Conservation (phyloP, 2,888 invertebrate species). For the Drosophila colorata region DNA sequence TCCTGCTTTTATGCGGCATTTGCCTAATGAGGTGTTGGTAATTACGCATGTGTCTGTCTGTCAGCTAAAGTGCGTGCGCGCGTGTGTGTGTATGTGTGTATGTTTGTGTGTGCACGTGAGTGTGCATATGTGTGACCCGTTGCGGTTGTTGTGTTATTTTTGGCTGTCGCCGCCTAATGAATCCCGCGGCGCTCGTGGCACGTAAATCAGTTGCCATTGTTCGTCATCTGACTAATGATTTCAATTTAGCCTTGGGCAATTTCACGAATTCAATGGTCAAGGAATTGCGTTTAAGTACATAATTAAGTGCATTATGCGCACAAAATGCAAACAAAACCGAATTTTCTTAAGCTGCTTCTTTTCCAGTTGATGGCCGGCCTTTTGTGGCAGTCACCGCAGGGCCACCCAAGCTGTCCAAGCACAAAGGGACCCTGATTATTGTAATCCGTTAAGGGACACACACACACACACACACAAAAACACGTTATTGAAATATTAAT, state of each 20-base stretch:
- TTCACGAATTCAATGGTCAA: conserved; percentile 22
- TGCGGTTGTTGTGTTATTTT: conserved; percentile 54
- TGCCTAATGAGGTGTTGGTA: conserved; percentile 75
- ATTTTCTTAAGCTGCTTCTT: conserved; percentile 12
- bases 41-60: conserved; percentile 41
- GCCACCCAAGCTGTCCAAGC: conserved; percentile 22
- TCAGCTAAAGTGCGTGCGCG: not conserved
- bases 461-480: conserved; percentile 38
- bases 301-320: conserved; percentile 33
- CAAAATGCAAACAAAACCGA: conserved; percentile 17
- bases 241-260: conserved; percentile 42
- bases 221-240: conserved; percentile 52
- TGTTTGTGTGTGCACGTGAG: conserved; percentile 1
- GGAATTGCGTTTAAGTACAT: conserved; percentile 33
- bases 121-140: conserved; percentile 16
- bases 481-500: conserved; percentile 78
- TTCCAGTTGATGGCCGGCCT: conserved; percentile 21
- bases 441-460: conserved; percentile 69
- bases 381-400: conserved; percentile 21
- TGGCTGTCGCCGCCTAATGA: conserved; percentile 43
- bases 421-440: conserved; percentile 67
- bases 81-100: conserved; percentile 8
- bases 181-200: conserved; percentile 27
- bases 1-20: conserved; percentile 44
- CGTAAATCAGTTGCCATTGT: conserved; percentile 66